phyloP scores from a whole-genome alignment of 2,113 vertebrate species.

The Rostratula benghalensis region DNA sequence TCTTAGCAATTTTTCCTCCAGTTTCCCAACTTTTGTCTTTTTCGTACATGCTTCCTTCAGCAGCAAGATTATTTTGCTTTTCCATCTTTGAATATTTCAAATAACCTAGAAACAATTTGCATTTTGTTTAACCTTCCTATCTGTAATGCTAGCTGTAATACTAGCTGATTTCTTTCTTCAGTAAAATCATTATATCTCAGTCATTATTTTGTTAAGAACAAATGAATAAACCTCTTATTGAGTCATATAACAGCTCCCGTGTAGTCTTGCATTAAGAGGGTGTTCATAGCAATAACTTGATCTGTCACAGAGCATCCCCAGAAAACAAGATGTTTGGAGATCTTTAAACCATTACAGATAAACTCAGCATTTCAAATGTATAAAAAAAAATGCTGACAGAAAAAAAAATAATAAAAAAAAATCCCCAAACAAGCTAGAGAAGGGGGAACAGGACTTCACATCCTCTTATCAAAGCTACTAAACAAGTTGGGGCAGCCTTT shows the following conservation, averaged over 20 bases:
- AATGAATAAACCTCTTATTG: background rate
- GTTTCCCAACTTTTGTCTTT: background rate
- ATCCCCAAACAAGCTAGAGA: background rate
- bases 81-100: background rate
- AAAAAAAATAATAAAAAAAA: background rate
- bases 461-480: background rate
- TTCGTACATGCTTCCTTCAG: background rate
- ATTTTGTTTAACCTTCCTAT: background rate
- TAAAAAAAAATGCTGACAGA: background rate
- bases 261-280: background rate
- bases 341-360: background rate
- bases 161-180: background rate
- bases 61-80: background rate
- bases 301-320: background rate
- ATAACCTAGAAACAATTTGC: background rate
- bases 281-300: background rate
- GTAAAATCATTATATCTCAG: background rate
- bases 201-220: background rate
- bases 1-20: slow-evolving; percentile 1
- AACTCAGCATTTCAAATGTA: background rate
- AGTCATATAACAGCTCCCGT: background rate
- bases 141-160: background rate
- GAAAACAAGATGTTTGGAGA: background rate
- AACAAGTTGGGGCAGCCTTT: background rate
- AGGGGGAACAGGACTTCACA: background rate